Base-by-base conservation (phyloP, 2,113 vertebrate genomes). In the Atrichornis clamosus region DNA sequence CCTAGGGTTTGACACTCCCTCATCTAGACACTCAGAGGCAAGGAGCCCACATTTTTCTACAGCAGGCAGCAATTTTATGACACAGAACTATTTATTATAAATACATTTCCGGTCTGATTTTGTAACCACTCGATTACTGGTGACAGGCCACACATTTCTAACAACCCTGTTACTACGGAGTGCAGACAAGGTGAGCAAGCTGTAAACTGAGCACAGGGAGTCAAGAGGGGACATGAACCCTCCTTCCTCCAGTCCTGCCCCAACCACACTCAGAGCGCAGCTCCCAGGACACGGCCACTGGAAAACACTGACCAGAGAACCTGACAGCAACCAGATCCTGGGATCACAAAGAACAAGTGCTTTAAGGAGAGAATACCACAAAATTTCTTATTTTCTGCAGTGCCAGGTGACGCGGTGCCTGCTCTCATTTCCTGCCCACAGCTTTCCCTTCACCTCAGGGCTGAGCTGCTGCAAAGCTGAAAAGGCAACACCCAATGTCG, bases 121-220 rank as follows among this genome's bases (percentile, higher is more conserved):
- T 18, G 15, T 33, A 53, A 35, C 23, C 28, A 35, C 24, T 50
- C 2, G 0, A 23, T 32, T 16, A 39, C 35, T 22, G 85, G 53
- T 8, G 6, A 60, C 2, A 70, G 18, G 37, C 35, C 63, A 42
- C 74, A 37, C 30, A 39, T 15, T 46, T 39, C 6, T 9, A 60
- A 60, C 78, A 97, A 95, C 87, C 87, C 70, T 67, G 63, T 86
- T 93, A 95, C 41, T 35, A 3, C 1, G 19, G 39, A 87, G 77
- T 49, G 93, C 47, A 94, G 65, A 89, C 78, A 44, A 90, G 65
- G 63, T 26, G 87, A 93, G 73, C 52, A 65, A 91, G 74, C 62
- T 68, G 16, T 47, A 92, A 97, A 73, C 78, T 75, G 85, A 81
- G 69, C n/a, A 59, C 8, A 6, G 26, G 55, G 83, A 81, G 56